Percentiles rank a stretch among this genome's conserved stretches.
These are phyloP conservation scores for Corythornis leucogaster DNA, from an alignment of 2,797 vertebrate species.

Conservation along the genomic window DNA sequence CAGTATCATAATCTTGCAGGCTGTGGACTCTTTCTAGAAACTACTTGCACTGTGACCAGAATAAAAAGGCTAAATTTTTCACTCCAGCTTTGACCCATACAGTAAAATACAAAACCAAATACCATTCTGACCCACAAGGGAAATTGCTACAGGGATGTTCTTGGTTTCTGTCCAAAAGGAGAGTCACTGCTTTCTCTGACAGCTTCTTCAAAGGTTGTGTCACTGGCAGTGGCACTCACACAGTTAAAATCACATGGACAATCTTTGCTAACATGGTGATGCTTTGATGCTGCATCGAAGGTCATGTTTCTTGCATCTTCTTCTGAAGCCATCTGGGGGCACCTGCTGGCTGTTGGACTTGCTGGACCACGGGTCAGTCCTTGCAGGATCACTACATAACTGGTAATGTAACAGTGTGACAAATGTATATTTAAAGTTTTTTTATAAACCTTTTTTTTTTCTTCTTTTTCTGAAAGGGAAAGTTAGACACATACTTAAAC, in stretches of 20 bases:
- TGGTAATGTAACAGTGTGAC: not conserved
- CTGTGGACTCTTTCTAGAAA: slow-evolving; percentile 55
- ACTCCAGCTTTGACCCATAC: not conserved
- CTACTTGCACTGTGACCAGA: slow-evolving; percentile 7
- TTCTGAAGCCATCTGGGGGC: slow-evolving; percentile 17
- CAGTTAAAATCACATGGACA: not conserved
- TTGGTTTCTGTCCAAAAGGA: not conserved
- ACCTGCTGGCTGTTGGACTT: slow-evolving; percentile 7
- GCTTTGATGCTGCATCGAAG: not conserved
- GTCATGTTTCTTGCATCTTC: not conserved
- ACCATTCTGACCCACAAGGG: not conserved
- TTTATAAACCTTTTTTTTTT: not conserved
- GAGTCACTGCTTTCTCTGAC: not conserved
- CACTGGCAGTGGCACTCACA: not conserved
- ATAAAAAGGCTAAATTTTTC: slow-evolving; percentile 33
- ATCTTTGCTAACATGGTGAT: not conserved
- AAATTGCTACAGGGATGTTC: not conserved
- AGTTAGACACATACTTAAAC: not conserved
- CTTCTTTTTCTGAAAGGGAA: not conserved
- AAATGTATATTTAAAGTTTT: not conserved
- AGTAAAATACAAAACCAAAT: slow-evolving; percentile 8
- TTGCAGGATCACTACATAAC: not conserved
- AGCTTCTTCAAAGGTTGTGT: not conserved
- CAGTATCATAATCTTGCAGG: slow-evolving; percentile 20
- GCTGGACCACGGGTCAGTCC: not conserved